These are phyloP conservation scores for Drosophila austrosaltans DNA, from an alignment of 2,888 invertebrate genomes.

Conservation along the genomic window DNA sequence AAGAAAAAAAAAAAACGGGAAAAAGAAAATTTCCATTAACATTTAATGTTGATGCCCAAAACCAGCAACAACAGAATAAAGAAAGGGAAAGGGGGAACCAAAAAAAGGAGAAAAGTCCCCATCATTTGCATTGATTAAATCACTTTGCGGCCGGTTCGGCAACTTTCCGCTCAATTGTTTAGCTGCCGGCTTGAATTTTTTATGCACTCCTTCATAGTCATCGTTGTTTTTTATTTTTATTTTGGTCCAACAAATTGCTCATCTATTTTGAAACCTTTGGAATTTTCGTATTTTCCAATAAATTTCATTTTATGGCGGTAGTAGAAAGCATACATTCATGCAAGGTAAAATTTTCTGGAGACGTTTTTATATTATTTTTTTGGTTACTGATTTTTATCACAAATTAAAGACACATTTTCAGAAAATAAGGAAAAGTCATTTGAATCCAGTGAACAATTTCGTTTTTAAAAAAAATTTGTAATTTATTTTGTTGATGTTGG, in stretches of 20 bases:
- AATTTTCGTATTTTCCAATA: conserved; percentile 42
- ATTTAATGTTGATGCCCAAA: conserved; percentile 26
- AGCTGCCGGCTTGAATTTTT: conserved; percentile 41
- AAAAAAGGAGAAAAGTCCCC: conserved; percentile 22
- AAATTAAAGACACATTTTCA: background rate
- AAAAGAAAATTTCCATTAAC: conserved; percentile 35
- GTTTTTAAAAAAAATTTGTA: background rate
- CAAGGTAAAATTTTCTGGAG: conserved; percentile 1
- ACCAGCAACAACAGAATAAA: conserved; percentile 19
- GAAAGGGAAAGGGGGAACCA: conserved; percentile 24
- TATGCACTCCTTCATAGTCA: conserved; percentile 31
- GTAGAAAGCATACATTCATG: background rate
- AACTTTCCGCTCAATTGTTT: conserved; percentile 62
- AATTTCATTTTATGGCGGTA: conserved; percentile 30
- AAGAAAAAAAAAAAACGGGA: background rate
- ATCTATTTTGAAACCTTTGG: conserved; percentile 15
- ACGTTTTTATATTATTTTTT: background rate
- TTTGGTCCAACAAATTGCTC: conserved; percentile 37
- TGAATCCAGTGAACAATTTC: background rate
- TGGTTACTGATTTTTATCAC: background rate
- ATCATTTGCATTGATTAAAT: conserved; percentile 78
- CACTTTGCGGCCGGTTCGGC: conserved; percentile 70
- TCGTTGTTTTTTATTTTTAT: conserved; percentile 17
- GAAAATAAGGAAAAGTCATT: background rate
- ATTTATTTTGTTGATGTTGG: background rate